Base-by-base conservation (phyloP, 1,140 invertebrate species). In the Piezodorus guildinii region DNA sequence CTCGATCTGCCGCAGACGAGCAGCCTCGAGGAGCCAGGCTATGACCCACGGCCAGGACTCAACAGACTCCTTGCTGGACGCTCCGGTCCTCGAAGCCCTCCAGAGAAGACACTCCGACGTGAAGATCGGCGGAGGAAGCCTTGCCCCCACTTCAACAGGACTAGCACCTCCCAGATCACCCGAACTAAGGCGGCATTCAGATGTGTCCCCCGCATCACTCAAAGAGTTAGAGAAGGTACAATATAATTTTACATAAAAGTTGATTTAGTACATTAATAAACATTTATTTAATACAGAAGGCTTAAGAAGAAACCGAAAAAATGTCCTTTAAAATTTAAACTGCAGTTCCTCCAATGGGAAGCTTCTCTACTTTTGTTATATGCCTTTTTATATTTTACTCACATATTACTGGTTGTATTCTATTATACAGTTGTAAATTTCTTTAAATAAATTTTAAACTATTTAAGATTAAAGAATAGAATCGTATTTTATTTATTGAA, bases 151-250 rank as follows among this genome's bases (percentile, higher is more conserved):
- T 21, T 76, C 73, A 44, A 75, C 76, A 44, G 75, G 77, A 0
- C 68, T 68, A n/a, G 87, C 85, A 12, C 87, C 87, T 15, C 88
- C 88, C 0, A 76, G 87, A 27, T 88, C 85, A 65, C 85, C 87
- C 0, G 88, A 91, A 69, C 74, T 88, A 1, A 75, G 88, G 1
- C 76, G 88, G 44, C 88, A 91, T 70, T 90, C 87, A 1, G 88
- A 90, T 66, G 87, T 90, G 0, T 90, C 88, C 17, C 87, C 87
- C 0, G 87, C 87, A 0, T 89, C 86, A 44, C 75, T 90, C 5
- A 90, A 90, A 71, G 87, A 90, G 74, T 76, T 91, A 1, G 88
- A 90, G 77, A 87, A 89, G 80, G 87, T 90, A 65, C 5, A 19
- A 21, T 49, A 39, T 1, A 39, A 4, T 39, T 30, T 4, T 30